Base-by-base conservation (phyloP, 2,797 vertebrate species). In the Poeciliopsis turneri region DNA sequence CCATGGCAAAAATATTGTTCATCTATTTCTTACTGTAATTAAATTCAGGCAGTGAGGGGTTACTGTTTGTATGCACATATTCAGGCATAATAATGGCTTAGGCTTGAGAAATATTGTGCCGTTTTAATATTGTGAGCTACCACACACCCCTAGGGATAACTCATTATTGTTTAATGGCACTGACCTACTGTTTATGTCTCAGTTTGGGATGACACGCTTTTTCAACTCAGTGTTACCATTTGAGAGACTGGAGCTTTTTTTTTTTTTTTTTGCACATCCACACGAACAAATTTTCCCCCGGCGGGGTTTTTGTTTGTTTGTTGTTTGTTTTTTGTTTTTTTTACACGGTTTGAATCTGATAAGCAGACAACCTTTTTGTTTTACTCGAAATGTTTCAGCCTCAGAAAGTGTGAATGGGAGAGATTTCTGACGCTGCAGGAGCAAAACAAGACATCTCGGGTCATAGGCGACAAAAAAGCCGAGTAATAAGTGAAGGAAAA, bases 301-400 rank as follows among this genome's bases (percentile, higher is more conserved):
- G n/a, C 66, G n/a, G 39, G 66, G 43, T 13, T 46, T 13, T 13
- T 46, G 45, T 45, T 45, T 45, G 12, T 45, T 45, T 3, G 3
- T 68, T 41, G 10, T 10, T 66, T 61, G 36, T 20, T 36, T 64
- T 28, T 72, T 39, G 28, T 30, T 7, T 43, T 68, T 16, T 49
- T 79, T 53, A 45, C 36, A 72, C 64, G 45, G 20, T 41, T 64
- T 80, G n/a, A 76, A 20, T 64, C 57, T 47, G 20, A 64, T 46
- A 80, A 71, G 33, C 36, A 74, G 71, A 53, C 28, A 36, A 45
- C 45, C 77, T 5, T 36, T 81, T 66, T 66, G 51, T 51, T 66
- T 59, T 10, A 72, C 9, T 41, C 30, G 43, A 25, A 72, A 61
- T 39, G 41, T 16, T 64, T 76, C 46, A 33, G 55, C 28, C 46